phyloP scores from a whole-genome alignment of 2,888 invertebrate genomes.

The Sipunculus nudus region DNA sequence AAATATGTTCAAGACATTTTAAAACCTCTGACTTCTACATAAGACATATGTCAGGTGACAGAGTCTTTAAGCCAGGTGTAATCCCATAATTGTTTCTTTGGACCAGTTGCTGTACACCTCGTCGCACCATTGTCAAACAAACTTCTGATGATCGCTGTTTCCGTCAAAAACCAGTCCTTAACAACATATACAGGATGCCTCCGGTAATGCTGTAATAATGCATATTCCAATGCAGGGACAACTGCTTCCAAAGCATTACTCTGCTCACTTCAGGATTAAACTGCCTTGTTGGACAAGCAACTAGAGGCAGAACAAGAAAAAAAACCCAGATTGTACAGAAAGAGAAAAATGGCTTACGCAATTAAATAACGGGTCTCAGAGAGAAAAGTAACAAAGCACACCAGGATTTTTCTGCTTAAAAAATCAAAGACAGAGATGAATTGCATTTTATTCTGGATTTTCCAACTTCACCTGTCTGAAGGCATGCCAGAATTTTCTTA shows the following conservation, averaged over 20 bases:
- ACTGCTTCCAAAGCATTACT: background rate
- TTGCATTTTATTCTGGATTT: slow-evolving; percentile 7
- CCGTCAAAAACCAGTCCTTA: no score
- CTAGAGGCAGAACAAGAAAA: background rate
- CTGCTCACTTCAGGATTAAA: background rate
- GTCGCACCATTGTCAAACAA: background rate
- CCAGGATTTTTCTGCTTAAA: background rate
- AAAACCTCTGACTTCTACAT: no score
- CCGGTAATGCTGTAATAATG: no score
- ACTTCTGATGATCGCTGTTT: no score
- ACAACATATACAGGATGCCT: no score
- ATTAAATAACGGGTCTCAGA: no score
- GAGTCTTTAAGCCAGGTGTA: background rate
- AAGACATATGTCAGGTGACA: background rate
- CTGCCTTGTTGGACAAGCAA: background rate
- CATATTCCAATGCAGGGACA: no score
- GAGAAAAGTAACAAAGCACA: no score
- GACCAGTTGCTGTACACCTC: background rate
- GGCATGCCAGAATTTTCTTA: background rate
- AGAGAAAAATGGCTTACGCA: background rate
- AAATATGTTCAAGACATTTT: slow-evolving; percentile 12
- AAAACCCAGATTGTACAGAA: background rate
- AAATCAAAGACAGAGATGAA: background rate
- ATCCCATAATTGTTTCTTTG: background rate
- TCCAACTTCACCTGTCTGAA: background rate